Base-by-base conservation (phyloP, 2,113 vertebrate species). In the Tympanuchus pallidicinctus region DNA sequence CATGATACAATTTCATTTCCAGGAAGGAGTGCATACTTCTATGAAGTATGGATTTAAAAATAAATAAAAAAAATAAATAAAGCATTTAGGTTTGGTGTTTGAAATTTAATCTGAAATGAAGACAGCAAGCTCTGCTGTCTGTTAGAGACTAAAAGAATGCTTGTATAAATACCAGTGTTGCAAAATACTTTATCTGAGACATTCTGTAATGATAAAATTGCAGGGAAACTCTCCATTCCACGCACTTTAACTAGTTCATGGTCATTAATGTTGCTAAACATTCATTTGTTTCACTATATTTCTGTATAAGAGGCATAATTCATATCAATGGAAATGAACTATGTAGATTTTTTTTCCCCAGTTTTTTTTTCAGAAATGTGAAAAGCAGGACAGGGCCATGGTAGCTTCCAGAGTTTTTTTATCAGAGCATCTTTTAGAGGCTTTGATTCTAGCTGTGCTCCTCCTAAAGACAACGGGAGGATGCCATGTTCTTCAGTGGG, bases 31-130 rank as follows among this genome's bases (percentile, higher is more conserved):
- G 28, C 43, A 73, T 89, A 81, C 78, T 66, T 74, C 93, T 81
- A 82, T 78, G 94, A 95, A 93, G 50, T 43, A 82, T 25, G 50
- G 52, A 69, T 86, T 94, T 70, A 80, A 84, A 92, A 90, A 88
- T 66, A 90, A 94, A 86, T 56, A 82, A 85, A 83, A 80, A 84
- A 92, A 90, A 88, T 66, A 90, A 94, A 86, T 56, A 82, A 85
- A 83, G 75, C 6, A 4, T 94, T 78, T 61, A 88, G 50, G 30
- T 69, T 91, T 90, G 43, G 40, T 42, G 38, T 60, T 88, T 52
- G 72, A 92, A 89, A 93, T 79, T 79, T 73, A 79, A 92, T 85
- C 43, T 88, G 64, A 94, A 92, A 50, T 76, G 42, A 96, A 92
- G 76, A 81, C 64, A 86, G 66, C 27, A 61, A 70, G 12, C 28